Evolutionary conservation across 2,113 vertebrate species (phyloP).

Genomic region (Fulica atra): DNA sequence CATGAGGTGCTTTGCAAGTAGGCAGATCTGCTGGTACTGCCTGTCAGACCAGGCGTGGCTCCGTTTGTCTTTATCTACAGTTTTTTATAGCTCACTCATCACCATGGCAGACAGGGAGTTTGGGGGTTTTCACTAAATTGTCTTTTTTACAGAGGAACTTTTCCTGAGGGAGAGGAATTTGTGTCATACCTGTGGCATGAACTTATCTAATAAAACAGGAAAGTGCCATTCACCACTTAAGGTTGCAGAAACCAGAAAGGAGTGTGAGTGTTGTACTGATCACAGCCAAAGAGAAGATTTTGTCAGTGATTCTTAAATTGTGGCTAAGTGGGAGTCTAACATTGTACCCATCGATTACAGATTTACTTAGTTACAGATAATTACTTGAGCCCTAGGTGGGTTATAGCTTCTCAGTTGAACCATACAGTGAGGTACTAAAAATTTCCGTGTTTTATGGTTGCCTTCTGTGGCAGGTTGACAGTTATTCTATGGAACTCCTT

Average conservation of each 20-base stretch:
- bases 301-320: not conserved
- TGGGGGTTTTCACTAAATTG: not conserved
- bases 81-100: not conserved
- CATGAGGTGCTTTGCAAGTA: constrained; percentile 27
- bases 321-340: not conserved
- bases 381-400: not conserved
- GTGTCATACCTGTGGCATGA: not conserved
- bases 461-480: not conserved
- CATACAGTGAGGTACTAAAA: accelerated
- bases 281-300: not conserved
- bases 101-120: not conserved
- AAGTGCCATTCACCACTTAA: not conserved
- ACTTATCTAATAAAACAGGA: not conserved
- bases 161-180: not conserved
- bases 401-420: not conserved
- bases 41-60: not conserved
- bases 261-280: not conserved
- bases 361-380: not conserved
- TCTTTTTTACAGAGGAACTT: not conserved
- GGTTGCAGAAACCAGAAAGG: not conserved
- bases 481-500: not conserved
- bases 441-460: not conserved
- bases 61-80: not conserved
- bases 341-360: not conserved
- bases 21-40: not conserved